Conservation (phyloP, 2,797 vertebrate genomes). For the Poecilia picta region DNA sequence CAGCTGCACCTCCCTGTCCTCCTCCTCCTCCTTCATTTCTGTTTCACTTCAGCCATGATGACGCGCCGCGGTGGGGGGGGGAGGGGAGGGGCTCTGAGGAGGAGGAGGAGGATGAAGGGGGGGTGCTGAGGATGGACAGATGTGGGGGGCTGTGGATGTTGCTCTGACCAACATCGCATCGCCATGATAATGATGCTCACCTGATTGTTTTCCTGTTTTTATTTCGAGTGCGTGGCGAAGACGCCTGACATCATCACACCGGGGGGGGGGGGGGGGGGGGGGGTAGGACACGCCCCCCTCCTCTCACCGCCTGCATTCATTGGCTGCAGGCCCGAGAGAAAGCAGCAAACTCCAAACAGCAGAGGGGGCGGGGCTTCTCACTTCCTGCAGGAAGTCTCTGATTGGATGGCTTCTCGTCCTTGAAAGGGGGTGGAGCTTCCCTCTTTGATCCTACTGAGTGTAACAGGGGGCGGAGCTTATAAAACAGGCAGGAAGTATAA, state of each 20-base stretch:
- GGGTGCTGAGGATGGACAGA: not conserved
- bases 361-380: not conserved
- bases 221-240: conserved; percentile 18
- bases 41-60: conserved; percentile 62
- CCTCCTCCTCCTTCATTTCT: conserved; percentile 12
- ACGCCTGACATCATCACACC: conserved; percentile 13
- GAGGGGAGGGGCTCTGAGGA: too few species aligned
- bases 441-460: not conserved
- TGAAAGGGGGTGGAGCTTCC: not conserved
- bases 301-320: not conserved
- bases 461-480: not conserved
- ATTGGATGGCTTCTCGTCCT: not conserved
- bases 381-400: not conserved
- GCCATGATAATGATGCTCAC: conserved; percentile 34
- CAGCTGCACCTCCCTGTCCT: not conserved
- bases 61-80: conserved; percentile 46
- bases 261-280: too few species aligned
- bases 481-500: too few species aligned
- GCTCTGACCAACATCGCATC: conserved; percentile 42
- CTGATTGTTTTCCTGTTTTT: conserved; percentile 33
- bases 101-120: conserved; percentile 15
- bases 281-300: conserved; percentile 47
- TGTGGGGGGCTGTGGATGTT: conserved; percentile 26
- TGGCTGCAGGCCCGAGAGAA: not conserved
- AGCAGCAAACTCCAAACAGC: conserved; percentile 58